Base-by-base conservation (phyloP, 2,888 invertebrate genomes). In the Drosophila silvestris region DNA sequence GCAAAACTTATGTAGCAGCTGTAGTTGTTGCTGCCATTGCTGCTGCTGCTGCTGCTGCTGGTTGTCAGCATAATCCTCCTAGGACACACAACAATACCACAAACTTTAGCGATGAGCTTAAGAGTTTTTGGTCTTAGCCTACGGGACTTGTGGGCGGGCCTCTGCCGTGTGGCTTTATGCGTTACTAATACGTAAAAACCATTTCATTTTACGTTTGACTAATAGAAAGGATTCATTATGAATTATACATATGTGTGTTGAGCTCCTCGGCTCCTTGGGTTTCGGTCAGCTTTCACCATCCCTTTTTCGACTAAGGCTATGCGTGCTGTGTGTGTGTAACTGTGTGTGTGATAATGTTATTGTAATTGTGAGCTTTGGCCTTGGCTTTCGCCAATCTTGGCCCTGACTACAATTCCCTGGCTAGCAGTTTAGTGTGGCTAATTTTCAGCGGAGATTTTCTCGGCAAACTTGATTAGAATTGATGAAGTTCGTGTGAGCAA, bases 201-300 rank as follows among this genome's bases (percentile, higher is more conserved):
- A 89, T 87, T 89, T 77, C 74, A 82, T 89, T 87, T 90, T 85
- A 88, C 86, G 85, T 86, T 83, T 88, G 90, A 83, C 90, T 90
- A 90, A 85, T 89, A 87, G 89, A 88, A 90, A 90, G 87, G 90
- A 89, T 90, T 87, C 90, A 90, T 87, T 90, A 90, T 87, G 89
- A 87, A 90, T 87, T 87, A 87, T 89, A 87, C 75, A 90, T 86
- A 87, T 67, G 57, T 70, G 57, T 44, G 61, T 32, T 28, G 37
- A 28, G 44, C 53, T 54, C 30, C 53, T 54, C 30, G 62, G 78
- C 47, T 47, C 9, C 47, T 47, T 47, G 44, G 28, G 6, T 57
- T 57, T 35, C 56, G 62, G 35, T 51, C 37, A 53, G 44, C 53
- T 71, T 50, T 28, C 53, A 33, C 7, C 60, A 32, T n/a, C 26